Percentiles rank a stretch among this genome's conserved stretches.
Conservation (phyloP, 2,888 invertebrate genomes). For the Campoplex nolae region DNA sequence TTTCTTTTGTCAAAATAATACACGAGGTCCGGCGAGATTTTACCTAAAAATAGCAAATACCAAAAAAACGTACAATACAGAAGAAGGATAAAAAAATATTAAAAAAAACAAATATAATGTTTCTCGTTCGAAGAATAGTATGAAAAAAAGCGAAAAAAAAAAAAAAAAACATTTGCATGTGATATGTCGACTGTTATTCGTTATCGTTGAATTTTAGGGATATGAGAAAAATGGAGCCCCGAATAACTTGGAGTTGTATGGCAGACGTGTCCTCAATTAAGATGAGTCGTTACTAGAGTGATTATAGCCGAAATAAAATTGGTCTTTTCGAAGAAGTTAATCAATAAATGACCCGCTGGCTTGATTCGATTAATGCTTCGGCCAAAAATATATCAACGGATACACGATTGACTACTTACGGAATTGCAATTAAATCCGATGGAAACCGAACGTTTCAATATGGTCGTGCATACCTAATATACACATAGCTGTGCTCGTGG, state of each 20-base stretch:
- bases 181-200: neutral
- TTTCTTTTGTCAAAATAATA: conserved; percentile 56
- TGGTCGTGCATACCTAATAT: neutral
- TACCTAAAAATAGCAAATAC: conserved; percentile 1
- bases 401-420: neutral
- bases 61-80: conserved; percentile 9
- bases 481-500: neutral
- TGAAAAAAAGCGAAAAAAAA: neutral
- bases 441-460: neutral
- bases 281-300: neutral
- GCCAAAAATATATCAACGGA: neutral
- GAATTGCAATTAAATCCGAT: neutral
- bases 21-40: conserved; percentile 38
- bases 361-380: neutral
- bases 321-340: neutral
- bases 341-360: neutral
- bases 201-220: conserved; percentile 26
- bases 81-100: conserved; percentile 4
- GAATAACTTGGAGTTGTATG: neutral
- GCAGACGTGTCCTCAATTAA: neutral
- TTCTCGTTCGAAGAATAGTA: neutral
- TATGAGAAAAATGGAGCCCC: neutral
- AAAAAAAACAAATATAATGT: conserved; percentile 8
- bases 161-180: neutral
- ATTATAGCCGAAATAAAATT: neutral